Base-by-base conservation (phyloP, 2,113 vertebrate genomes). In the Carettochelys insculpta region DNA sequence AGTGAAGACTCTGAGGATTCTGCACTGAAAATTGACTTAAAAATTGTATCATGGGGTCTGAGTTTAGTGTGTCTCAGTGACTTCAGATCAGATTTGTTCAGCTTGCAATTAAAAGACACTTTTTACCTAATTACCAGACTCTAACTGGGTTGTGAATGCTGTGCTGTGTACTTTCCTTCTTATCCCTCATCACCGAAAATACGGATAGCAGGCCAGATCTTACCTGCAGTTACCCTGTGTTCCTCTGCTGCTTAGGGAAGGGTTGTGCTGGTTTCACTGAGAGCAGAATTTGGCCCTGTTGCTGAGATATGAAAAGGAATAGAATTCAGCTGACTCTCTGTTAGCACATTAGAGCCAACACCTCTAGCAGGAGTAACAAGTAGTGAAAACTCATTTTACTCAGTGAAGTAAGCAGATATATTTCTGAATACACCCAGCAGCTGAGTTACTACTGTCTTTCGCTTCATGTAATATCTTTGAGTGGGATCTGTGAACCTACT, bases 11-110 rank as follows among this genome's bases (percentile, higher is more conserved):
- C 1, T 0, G 50, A 48, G 78, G 20, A 48, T 3, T 77, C 78
- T 12, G n/a, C 84, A 86, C 78, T 38, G 1, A 56, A 78, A 83
- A 78, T 34, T 54, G 11, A 29, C 41, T 45, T 68, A 68, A 75
- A 75, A 75, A 75, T 5, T 10, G 3, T 2, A 1, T 5, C 0
- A 0, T 1, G 31, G 52, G 11, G 56, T 19, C 65, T 68, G 2
- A 19, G 20, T 45, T 78, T 65, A 52, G 1, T 31, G 58, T 73
- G 52, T 47, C 56, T 73, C 83, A 1, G 43, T n/a, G 75, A 68
- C 52, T 89, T 29, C 75, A 43, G 54, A 25, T 87, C 80, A 73
- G 11, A 47, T 51, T 10, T 4, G 22, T n/a, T 3, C 38, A 1
- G 20, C n/a, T 87, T 48, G 38, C 78, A 53, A 13, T 13, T 56